Evolutionary conservation across 2,888 invertebrate species (phyloP), one percentile per base, ranked within the genome.

Genomic region (Tethea ocularis): DNA sequence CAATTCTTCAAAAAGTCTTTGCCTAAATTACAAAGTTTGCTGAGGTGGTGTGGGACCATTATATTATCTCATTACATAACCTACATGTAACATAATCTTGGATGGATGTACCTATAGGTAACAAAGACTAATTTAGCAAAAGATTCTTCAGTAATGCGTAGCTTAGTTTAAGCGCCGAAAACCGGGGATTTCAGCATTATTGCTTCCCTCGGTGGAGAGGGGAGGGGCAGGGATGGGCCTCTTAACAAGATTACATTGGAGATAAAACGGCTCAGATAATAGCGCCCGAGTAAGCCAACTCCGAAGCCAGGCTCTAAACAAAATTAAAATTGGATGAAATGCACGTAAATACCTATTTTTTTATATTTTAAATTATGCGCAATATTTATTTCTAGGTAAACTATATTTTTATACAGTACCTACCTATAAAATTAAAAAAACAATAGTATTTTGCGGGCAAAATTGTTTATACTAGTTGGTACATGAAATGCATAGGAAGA

Each of bases 241-340:
- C 90, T 93, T 92, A 92, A 92, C 93, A 92, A 92, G 92, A 93
- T 93, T 93, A 93, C 92, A 88, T 89, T 86, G 88, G 74, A 89
- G 91, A 92, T 93, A 92, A 91, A 93, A 90, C 82, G 87, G 84
- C 80, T 80, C 77, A 88, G 88, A 91, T 93, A 91, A 92, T 89
- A 88, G 86, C 86, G 75, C 72, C 77, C 75, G 78, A 81, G 84
- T 88, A 91, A 91, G 90, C 89, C 80, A 63, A 64, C 69, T 68
- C 71, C 69, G 71, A 75, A 78, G 77, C 75, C 63, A 68, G 68
- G 80, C 82, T 85, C 84, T 87, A 86, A 88, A 86, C 83, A 73
- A 91, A 91, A 91, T 91, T 89, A 89, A 91, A 92, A 87, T 86
- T 79, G 77, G 75, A 77, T 73, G 67, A 72, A 80, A 82, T 69